These are phyloP conservation scores for Drosophila cognata DNA, from an alignment of 2,888 invertebrate genomes.

Conservation along the genomic window DNA sequence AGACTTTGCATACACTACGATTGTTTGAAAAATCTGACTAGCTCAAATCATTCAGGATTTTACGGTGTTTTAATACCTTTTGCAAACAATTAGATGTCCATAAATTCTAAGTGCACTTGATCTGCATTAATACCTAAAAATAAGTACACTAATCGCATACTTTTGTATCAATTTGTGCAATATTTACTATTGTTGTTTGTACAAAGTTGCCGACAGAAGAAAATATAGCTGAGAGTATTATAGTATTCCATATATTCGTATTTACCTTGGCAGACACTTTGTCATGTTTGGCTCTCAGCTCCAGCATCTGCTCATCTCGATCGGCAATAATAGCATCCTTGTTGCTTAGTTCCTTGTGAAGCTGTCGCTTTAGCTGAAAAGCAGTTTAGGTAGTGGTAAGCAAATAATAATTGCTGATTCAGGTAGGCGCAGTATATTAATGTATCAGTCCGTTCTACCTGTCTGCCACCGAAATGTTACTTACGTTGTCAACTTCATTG, in stretches of 20 bases:
- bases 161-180: background rate
- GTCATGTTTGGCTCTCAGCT: conserved; percentile 63
- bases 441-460: conserved; percentile 41
- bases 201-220: no score
- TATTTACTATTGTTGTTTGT: background rate
- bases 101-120: background rate
- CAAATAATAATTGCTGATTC: background rate
- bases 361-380: conserved; percentile 76
- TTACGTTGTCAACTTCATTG: conserved; percentile 55
- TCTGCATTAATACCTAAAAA: background rate
- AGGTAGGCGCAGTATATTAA: background rate
- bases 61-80: background rate
- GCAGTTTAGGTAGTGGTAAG: background rate
- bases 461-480: conserved; percentile 14
- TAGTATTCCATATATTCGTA: background rate
- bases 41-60: background rate
- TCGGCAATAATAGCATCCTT: conserved; percentile 75
- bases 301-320: conserved; percentile 66
- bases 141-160: background rate
- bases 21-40: background rate
- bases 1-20: background rate
- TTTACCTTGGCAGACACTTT: conserved; percentile 71
- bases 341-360: conserved; percentile 75
- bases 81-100: background rate
- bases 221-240: background rate